Base-by-base conservation (phyloP, 2,888 invertebrate genomes). In the Elmis aenea region DNA sequence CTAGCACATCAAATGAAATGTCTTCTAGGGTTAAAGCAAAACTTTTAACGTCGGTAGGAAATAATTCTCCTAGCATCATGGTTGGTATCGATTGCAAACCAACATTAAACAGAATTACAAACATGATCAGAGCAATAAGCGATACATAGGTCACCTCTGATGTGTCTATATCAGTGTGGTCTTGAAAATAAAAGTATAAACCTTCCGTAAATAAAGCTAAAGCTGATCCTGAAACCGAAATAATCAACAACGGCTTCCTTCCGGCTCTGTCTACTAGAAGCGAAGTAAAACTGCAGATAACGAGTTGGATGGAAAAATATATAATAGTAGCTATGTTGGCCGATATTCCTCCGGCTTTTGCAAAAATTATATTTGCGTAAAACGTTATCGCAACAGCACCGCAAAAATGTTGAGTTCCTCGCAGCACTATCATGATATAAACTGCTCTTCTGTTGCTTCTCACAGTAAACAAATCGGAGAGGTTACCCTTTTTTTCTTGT, bases 241-340 rank as follows among this genome's bases (percentile, higher is more conserved):
- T 58, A n/a, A 81, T 54, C 4, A 83, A 63, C 5, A 83, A 68
- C 2, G 76, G 74, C 38, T 76, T 75, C 36, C 83, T 69, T 11
- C 83, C 82, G 13, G 75, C 72, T 26, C 73, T 71, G 55, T 83
- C 83, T 13, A 77, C 73, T 2, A 77, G 64, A 22, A 74, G 57
- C 2, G 76, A 72, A 1, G 76, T 73, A 6, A 75, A 61, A 23
- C 70, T 64, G 38, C 77, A 75, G 3, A 76, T 72, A 1, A 75
- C 65, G 1, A 76, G 68, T 62, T 76, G 76, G 20, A 74, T 72
- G 30, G 71, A 69, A 32, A 75, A 75, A 31, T 75, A 63, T 39
- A 76, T 70, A n/a, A 76, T 74, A 2, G 75, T 73, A 29, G 74
- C 72, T 40, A 73, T 66, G 48, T 73, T 70, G 1, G 74, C 66